Evolutionary conservation across 2,888 invertebrate species (phyloP).

Genomic region (Limnephilus rhombicus): DNA sequence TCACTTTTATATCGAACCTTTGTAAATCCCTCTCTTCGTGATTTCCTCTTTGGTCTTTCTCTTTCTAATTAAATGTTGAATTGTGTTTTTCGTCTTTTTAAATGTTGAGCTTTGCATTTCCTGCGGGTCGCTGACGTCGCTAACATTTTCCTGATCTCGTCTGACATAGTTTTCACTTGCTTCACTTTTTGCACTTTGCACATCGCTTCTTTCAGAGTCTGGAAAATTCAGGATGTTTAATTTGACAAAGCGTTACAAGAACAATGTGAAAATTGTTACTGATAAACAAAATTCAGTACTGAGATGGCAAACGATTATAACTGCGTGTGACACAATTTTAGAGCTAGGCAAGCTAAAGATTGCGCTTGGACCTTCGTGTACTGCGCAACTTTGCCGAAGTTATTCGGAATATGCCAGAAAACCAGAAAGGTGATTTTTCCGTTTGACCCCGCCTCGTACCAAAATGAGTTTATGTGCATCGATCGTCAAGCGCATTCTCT

Average conservation of each 20-base stretch:
- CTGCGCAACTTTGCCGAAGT: too few relatives aligned
- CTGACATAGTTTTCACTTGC: slow-evolving; percentile 26
- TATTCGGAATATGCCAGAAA: too few relatives aligned
- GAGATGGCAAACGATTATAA: neutral
- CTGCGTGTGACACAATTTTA: neutral
- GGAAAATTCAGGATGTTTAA: slow-evolving; percentile 28
- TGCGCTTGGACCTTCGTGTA: too few relatives aligned
- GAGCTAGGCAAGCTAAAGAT: neutral
- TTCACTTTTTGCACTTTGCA: slow-evolving; percentile 25
- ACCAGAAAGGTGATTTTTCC: too few relatives aligned
- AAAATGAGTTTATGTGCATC: too few relatives aligned
- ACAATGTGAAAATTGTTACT: neutral
- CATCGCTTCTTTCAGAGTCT: slow-evolving; percentile 26
- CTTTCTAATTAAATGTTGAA: slow-evolving; percentile 15
- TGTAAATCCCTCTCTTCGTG: slow-evolving; percentile 27
- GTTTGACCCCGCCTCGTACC: too few relatives aligned
- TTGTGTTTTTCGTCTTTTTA: slow-evolving; percentile 19
- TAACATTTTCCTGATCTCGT: slow-evolving; percentile 19
- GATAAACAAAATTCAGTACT: too few relatives aligned
- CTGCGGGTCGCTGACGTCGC: neutral
- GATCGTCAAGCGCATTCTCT: too few relatives aligned
- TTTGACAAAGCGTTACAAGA: neutral
- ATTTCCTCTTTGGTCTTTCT: slow-evolving; percentile 37
- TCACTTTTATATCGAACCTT: slow-evolving; percentile 31
- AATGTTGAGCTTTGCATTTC: slow-evolving; percentile 25